These are phyloP conservation scores for Chaetodon trifasciatus DNA, from an alignment of 2,797 vertebrate species.

Conservation along the genomic window DNA sequence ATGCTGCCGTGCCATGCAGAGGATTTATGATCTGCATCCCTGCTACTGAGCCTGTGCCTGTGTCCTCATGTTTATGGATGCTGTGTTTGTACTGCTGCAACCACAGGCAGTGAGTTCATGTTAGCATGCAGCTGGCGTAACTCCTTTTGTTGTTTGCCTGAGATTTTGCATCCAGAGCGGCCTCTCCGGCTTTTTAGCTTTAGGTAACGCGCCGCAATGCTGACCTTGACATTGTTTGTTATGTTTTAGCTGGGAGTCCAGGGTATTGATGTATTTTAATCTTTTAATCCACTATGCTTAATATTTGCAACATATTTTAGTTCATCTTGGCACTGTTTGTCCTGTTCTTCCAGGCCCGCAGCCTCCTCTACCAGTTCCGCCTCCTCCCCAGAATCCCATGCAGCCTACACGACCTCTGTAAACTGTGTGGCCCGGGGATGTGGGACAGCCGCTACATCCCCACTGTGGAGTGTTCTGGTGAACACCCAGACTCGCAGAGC, in stretches of 20 bases:
- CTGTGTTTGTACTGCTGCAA: slow-evolving; percentile 64
- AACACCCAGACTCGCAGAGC: slow-evolving; percentile 91
- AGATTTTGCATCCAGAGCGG: slow-evolving; percentile 52
- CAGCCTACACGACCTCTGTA: slow-evolving; percentile 96
- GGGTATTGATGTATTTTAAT: slow-evolving; percentile 55
- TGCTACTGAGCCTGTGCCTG: slow-evolving; percentile 46
- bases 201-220: slow-evolving; percentile 16
- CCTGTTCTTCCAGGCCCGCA: slow-evolving; percentile 88
- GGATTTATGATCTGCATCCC: slow-evolving; percentile 71
- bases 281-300: slow-evolving; percentile 28
- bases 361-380: slow-evolving; percentile 97
- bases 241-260: slow-evolving; percentile 29
- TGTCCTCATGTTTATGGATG: slow-evolving; percentile 83
- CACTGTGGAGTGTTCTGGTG: slow-evolving; percentile 94
- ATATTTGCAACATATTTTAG: slow-evolving; percentile 23
- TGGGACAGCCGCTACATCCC: slow-evolving; percentile 99
- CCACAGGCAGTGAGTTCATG: slow-evolving; percentile 52
- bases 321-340: slow-evolving; percentile 19
- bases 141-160: slow-evolving; percentile 55
- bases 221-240: slow-evolving; percentile 63
- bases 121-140: slow-evolving; percentile 67
- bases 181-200: slow-evolving; percentile 40
- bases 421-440: slow-evolving; percentile 96
- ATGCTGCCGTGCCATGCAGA: slow-evolving; percentile 55
- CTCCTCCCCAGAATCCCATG: slow-evolving; percentile 95